Conservation (phyloP, 2,888 invertebrate species). For the Agrilus cyanescens region DNA sequence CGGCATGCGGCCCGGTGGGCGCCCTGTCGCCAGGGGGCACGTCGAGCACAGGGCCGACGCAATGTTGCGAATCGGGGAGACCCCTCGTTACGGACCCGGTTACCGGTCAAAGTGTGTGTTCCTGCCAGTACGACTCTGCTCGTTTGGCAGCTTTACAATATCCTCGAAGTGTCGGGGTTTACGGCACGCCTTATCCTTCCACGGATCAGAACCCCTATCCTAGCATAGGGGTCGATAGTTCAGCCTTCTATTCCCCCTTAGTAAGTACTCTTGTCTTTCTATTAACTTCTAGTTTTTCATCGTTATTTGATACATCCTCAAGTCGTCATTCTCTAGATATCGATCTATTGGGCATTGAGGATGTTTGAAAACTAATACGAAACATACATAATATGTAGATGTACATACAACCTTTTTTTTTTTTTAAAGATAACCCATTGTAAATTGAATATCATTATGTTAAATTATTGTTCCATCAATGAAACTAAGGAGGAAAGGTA, state of each 20-base stretch:
- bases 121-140: slow-evolving; percentile 87
- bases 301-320: no score
- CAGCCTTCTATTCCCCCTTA: slow-evolving; percentile 90
- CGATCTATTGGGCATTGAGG: no score
- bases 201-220: slow-evolving; percentile 89
- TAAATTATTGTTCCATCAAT: no score
- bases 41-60: slow-evolving; percentile 31
- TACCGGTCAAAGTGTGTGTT: slow-evolving; percentile 86
- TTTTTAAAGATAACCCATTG: no score
- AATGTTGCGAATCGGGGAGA: slow-evolving; percentile 82
- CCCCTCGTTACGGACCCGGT: slow-evolving; percentile 89
- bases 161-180: slow-evolving; percentile 71
- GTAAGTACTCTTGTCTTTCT: slow-evolving; percentile 48
- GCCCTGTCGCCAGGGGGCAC: slow-evolving; percentile 46
- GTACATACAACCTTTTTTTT: no score
- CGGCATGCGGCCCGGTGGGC: slow-evolving; percentile 30
- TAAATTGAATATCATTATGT: no score
- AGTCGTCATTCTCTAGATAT: no score
- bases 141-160: slow-evolving; percentile 73
- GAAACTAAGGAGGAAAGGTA: no score
- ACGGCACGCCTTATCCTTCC: slow-evolving; percentile 79
- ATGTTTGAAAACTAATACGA: no score
- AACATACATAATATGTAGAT: no score
- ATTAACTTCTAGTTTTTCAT: neutral
- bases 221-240: slow-evolving; percentile 85